Evolutionary conservation across 2,888 invertebrate genomes (phyloP).

Genomic region (Sclerodermus sp.): DNA sequence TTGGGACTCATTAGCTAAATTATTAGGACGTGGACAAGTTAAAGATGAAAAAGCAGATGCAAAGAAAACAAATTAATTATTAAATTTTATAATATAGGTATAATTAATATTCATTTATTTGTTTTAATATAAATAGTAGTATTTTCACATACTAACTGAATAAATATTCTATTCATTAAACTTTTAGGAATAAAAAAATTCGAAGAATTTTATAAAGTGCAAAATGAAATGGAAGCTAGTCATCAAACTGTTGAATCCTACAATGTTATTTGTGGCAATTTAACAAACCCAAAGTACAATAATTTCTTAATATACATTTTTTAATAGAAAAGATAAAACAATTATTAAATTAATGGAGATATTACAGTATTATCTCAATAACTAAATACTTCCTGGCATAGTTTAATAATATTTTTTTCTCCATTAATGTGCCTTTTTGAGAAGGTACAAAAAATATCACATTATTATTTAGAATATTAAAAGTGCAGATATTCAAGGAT

Average conservation of each 20-base stretch:
- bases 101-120: no score
- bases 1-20: conserved; percentile 93
- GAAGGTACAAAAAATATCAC: no score
- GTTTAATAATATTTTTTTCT: no score
- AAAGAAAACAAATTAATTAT: conserved; percentile 81
- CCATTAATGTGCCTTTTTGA: no score
- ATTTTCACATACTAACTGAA: no score
- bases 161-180: not conserved
- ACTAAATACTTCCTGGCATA: no score
- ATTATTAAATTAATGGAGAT: no score
- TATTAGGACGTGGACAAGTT: conserved; percentile 79
- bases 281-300: conserved; percentile 34
- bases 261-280: conserved; percentile 22
- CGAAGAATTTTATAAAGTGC: conserved; percentile 8
- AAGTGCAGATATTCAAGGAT: no score
- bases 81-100: no score
- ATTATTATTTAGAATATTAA: no score
- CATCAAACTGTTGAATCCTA: conserved; percentile 20
- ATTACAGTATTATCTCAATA: no score
- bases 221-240: conserved; percentile 21
- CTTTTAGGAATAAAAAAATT: not conserved
- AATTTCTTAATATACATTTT: conserved; percentile 27
- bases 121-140: no score
- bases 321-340: conserved; percentile 18
- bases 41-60: conserved; percentile 82